Evolutionary conservation across 1,140 invertebrate species (phyloP), one percentile per base, ranked within the genome.

Genomic region (Gryon sp.): DNA sequence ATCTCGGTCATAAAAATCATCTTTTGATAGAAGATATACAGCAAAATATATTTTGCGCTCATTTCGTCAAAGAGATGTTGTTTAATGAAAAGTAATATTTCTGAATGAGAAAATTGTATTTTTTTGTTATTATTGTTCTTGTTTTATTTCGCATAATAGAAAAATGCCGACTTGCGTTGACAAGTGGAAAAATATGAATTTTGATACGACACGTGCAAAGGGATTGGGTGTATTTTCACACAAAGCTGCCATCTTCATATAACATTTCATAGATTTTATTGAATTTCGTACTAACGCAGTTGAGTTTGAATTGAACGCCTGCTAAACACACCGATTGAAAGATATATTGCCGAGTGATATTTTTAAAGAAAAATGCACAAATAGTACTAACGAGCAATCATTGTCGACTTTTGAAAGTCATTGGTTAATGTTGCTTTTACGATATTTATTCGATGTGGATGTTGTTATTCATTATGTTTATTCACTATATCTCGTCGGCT

Each of bases 41-140:
- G 18, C 8, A 12, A 6, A 30, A 26, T 41, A 57, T 26, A 46
- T 60, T 59, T 69, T 46, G 38, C n/a, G 41, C 26, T 57, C 26
- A 11, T 43, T 52, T 26, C 36, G 26, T 59, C 20, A 19, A 18
- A 11, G 6, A 0, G 12, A 5, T n/a, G 18, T 7, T 12, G 11
- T 26, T 30, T 52, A 70, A 70, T 60, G 48, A 63, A 52, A 62
- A 63, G 41, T 53, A 45, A 53, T 46, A 53, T 53, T 69, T 50
- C 20, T 9, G 38, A 55, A 34, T 6, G n/a, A 0, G 18, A 15
- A 14, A 19, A 15, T 7, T 28, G 7, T 9, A 7, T 28, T 3
- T 28, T 28, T 28, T 28, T 28, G n/a, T n/a, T n/a, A n/a, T n/a
- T n/a, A n/a, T n/a, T n/a, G n/a, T n/a, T n/a, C n/a, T n/a, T n/a